Conservation (phyloP, 2,888 invertebrate genomes). For the Dicyrtomina minuta region DNA sequence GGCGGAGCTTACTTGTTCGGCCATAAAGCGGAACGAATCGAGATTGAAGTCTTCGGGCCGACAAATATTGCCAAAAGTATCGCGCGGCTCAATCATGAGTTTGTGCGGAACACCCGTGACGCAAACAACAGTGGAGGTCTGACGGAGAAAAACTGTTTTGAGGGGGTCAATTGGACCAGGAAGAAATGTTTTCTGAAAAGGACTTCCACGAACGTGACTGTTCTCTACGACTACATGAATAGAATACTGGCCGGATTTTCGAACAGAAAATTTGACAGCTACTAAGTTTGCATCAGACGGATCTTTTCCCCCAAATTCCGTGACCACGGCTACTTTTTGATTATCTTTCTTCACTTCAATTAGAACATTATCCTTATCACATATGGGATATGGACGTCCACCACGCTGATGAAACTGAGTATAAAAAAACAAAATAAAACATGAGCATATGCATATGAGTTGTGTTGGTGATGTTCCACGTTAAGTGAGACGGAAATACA, state of each 20-base stretch:
- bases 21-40: constrained; percentile 48
- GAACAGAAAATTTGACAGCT: constrained; percentile 86
- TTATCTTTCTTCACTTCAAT: constrained; percentile 85
- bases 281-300: constrained; percentile 83
- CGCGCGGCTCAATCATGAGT: constrained; percentile 85
- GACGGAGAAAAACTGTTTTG: constrained; percentile 78
- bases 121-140: constrained; percentile 81
- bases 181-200: constrained; percentile 61
- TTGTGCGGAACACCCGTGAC: constrained; percentile 73
- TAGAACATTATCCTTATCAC: constrained; percentile 85
- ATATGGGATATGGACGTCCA: constrained; percentile 90
- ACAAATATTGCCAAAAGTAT: constrained; percentile 86
- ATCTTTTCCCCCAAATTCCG: constrained; percentile 82
- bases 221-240: constrained; percentile 77
- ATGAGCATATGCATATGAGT: too few relatives aligned
- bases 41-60: constrained; percentile 52
- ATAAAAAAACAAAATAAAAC: constrained; percentile 5
- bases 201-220: constrained; percentile 79
- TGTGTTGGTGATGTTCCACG: too few relatives aligned
- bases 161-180: constrained; percentile 77
- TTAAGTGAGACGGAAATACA: too few relatives aligned
- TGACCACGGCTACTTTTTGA: constrained; percentile 76
- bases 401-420: constrained; percentile 83
- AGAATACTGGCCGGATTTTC: constrained; percentile 84
- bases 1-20: constrained; percentile 44